A percentile compares a stretch with the other conserved stretches of the same genome.
Conservation (phyloP, 2,113 vertebrate genomes). For the Pygoscelis adeliae region DNA sequence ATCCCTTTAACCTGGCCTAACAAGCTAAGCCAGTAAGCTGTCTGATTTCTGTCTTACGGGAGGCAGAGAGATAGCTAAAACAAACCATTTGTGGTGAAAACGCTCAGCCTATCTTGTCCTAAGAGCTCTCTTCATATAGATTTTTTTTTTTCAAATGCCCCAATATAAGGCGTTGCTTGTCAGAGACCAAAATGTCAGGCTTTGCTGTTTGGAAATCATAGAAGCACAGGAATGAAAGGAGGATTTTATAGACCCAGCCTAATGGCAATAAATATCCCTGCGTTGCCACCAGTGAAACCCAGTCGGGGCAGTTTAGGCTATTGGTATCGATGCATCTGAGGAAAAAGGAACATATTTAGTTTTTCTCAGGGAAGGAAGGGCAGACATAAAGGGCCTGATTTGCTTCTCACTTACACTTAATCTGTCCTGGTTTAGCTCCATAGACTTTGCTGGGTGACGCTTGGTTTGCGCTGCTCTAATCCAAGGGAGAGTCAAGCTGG, state of each 20-base stretch:
- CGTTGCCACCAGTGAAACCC: conserved; percentile 50
- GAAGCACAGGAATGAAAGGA: conserved; percentile 61
- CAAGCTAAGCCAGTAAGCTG: conserved; percentile 94
- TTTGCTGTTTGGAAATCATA: conserved; percentile 67
- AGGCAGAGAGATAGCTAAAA: conserved; percentile 79
- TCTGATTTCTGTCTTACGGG: conserved; percentile 77
- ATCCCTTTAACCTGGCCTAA: conserved; percentile 92
- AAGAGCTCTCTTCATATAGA: conserved; percentile 70
- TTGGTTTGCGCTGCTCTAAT: neutral
- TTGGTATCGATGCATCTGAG: conserved; percentile 20
- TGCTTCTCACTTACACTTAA: conserved; percentile 27
- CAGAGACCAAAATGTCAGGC: conserved; percentile 69
- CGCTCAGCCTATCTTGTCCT: conserved; percentile 68
- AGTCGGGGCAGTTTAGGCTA: conserved; percentile 34
- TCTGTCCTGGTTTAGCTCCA: conserved; percentile 7
- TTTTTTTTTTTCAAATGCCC: conserved; percentile 50
- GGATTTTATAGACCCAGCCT: conserved; percentile 62
- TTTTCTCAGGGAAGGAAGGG: conserved; percentile 18
- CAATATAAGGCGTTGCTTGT: conserved; percentile 66
- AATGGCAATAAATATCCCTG: conserved; percentile 69
- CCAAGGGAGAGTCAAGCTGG: neutral
- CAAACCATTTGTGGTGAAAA: conserved; percentile 75
- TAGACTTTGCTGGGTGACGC: neutral
- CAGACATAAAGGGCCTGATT: neutral
- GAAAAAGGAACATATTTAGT: neutral